Conservation (phyloP, 2,113 vertebrate genomes). For the Chamaea fasciata region DNA sequence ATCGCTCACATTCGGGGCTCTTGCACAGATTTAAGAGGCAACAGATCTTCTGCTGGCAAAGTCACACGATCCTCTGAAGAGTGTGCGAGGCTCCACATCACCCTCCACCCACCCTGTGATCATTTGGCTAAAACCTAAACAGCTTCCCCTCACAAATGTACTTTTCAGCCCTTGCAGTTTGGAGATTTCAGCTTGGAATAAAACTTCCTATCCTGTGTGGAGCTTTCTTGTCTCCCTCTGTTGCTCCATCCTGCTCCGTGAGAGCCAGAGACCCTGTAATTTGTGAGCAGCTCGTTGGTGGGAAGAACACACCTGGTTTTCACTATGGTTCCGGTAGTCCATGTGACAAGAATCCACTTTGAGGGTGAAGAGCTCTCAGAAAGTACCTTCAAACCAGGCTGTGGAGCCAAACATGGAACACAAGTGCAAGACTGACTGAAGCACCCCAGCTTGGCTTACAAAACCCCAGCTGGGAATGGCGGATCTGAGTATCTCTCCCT, state of each 20-base stretch:
- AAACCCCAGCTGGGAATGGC: not conserved
- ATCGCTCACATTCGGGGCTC: not conserved
- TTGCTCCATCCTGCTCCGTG: not conserved
- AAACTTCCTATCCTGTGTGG: accelerated
- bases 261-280: not conserved
- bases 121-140: not conserved
- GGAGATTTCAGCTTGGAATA: not conserved
- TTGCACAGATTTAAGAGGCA: not conserved
- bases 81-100: not conserved
- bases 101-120: not conserved
- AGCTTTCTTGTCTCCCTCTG: not conserved
- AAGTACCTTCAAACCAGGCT: not conserved
- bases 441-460: not conserved
- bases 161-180: not conserved
- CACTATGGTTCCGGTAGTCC: not conserved
- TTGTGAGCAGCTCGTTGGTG: not conserved
- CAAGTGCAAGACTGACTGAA: not conserved
- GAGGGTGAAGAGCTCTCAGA: not conserved
- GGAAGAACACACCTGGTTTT: accelerated
- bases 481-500: not conserved
- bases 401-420: not conserved
- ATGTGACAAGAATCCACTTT: not conserved
- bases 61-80: accelerated
- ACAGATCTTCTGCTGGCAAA: not conserved
- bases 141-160: not conserved